A percentile compares a stretch with the other conserved stretches of the same genome.
Evolutionary conservation across 2,888 invertebrate species (phyloP).

Genomic region (Cremastinae sp.): DNA sequence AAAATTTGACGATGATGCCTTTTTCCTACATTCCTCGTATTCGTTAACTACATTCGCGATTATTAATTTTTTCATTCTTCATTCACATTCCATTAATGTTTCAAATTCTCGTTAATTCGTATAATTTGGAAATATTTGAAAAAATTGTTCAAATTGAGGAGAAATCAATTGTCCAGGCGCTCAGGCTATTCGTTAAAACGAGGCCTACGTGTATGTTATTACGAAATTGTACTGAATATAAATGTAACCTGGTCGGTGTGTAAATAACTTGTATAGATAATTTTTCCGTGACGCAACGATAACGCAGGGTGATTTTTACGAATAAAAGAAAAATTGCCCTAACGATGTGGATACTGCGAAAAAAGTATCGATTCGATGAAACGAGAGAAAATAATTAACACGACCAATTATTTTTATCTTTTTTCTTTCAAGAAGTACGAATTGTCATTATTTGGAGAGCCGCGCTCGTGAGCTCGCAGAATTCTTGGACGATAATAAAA

Average conservation of each 20-base stretch:
- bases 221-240: slow-evolving; percentile 36
- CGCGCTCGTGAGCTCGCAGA: too few species aligned
- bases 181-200: slow-evolving; percentile 2
- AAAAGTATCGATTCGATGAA: slow-evolving; percentile 2
- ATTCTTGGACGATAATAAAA: too few species aligned
- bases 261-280: slow-evolving; percentile 77
- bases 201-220: slow-evolving; percentile 23
- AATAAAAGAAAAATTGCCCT: slow-evolving; percentile 36
- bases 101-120: too few species aligned
- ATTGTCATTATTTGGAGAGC: too few species aligned
- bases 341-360: slow-evolving; percentile 5
- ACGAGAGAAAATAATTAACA: slow-evolving; percentile 13
- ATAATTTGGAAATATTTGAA: slow-evolving; percentile 3
- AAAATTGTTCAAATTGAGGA: too few species aligned
- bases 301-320: slow-evolving; percentile 61
- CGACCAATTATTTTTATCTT: slow-evolving; percentile 20
- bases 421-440: slow-evolving; percentile 2
- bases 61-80: too few species aligned
- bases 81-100: too few species aligned
- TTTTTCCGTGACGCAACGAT: slow-evolving; percentile 50
- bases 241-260: slow-evolving; percentile 63
- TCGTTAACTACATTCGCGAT: too few species aligned
- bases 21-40: neutral
- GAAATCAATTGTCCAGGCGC: neutral
- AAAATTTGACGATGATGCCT: neutral